These are phyloP conservation scores for Spatulosminthurus flaviceps DNA, from an alignment of 2,888 invertebrate genomes.

Conservation along the genomic window DNA sequence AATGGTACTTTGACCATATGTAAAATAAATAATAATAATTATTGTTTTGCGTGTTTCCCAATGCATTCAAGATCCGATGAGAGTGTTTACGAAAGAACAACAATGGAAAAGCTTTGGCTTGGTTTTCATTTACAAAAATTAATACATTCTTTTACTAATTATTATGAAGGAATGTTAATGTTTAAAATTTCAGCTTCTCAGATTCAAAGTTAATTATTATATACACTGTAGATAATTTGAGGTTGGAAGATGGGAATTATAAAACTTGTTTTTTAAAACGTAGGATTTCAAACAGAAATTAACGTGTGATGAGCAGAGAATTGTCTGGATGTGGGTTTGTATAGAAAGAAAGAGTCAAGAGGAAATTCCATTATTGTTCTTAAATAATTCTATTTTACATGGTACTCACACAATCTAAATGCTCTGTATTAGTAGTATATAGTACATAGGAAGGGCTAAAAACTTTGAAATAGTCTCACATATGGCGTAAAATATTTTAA, in stretches of 20 bases:
- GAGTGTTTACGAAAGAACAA: no score
- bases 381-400: not conserved
- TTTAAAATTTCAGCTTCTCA: not conserved
- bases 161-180: not conserved
- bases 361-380: not conserved
- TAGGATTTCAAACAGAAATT: not conserved
- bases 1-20: no score
- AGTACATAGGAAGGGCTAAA: not conserved
- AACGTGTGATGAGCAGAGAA: not conserved
- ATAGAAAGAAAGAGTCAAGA: not conserved
- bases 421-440: no score
- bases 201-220: not conserved
- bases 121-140: no score
- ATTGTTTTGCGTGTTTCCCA: no score
- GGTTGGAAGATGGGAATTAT: not conserved
- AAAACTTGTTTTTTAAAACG: not conserved
- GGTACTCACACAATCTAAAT: no score
- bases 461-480: not conserved
- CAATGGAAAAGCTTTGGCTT: no score
- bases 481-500: slow-evolving; percentile 1
- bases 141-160: not conserved
- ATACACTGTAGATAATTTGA: not conserved
- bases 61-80: no score
- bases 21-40: no score
- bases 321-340: not conserved